These are phyloP conservation scores for Drosophila virilis DNA, from an alignment of 1,140 invertebrate species.

Conservation along the genomic window DNA sequence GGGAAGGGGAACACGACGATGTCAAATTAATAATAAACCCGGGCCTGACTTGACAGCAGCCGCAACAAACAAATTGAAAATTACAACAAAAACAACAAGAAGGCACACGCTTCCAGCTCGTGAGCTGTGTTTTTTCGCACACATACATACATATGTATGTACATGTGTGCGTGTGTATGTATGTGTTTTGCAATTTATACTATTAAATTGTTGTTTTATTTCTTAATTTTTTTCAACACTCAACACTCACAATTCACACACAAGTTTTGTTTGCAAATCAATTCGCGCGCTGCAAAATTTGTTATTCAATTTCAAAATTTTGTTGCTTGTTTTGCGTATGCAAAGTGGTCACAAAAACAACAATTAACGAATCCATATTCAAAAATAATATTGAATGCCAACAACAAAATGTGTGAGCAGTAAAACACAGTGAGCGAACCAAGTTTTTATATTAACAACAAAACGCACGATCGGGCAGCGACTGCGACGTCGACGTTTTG, in stretches of 20 bases:
- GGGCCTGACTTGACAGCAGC: slow-evolving; percentile 57
- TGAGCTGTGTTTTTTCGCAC: slow-evolving; percentile 22
- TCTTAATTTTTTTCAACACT: slow-evolving; percentile 46
- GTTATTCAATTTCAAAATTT: slow-evolving; percentile 67
- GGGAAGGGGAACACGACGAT: slow-evolving; percentile 56
- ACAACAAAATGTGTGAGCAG: slow-evolving; percentile 32
- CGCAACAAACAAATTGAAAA: slow-evolving; percentile 20
- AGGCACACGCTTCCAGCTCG: slow-evolving; percentile 37
- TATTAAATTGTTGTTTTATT: slow-evolving; percentile 29
- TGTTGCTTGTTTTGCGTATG: slow-evolving; percentile 46
- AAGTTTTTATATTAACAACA: slow-evolving; percentile 52
- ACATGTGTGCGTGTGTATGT: slow-evolving; percentile 8
- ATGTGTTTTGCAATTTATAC: slow-evolving; percentile 57
- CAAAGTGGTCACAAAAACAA: slow-evolving; percentile 35
- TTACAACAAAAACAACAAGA: slow-evolving; percentile 24
- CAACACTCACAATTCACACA: slow-evolving; percentile 32
- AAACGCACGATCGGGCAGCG: slow-evolving; percentile 51
- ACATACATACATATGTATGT: background rate
- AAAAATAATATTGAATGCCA: slow-evolving; percentile 32
- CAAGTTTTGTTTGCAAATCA: slow-evolving; percentile 70
- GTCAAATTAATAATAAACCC: slow-evolving; percentile 83
- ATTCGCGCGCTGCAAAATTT: slow-evolving; percentile 64
- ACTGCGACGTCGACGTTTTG: slow-evolving; percentile 31
- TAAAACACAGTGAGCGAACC: slow-evolving; percentile 25
- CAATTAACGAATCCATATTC: slow-evolving; percentile 40